Base-by-base conservation (phyloP, 1,140 invertebrate species). In the Drosophila nigrodunni region DNA sequence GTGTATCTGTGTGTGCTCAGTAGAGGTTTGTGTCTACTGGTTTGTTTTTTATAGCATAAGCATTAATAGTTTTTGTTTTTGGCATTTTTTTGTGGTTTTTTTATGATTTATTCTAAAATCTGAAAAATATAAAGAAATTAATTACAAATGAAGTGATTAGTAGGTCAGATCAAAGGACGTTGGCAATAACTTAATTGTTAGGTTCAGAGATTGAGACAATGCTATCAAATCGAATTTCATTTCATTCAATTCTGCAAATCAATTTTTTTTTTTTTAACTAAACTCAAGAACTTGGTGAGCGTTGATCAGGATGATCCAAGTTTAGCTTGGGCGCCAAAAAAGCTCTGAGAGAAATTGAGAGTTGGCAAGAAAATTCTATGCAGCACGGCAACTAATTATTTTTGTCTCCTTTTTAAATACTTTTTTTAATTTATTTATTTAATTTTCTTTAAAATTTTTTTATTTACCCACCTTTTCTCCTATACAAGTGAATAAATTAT, bases 401-500 rank as follows among this genome's bases (percentile, higher is more conserved):
- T 37, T 37, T 49, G 25, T 5, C 9, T 34, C 7, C 35, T 15
- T 15, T 15, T 15, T 15, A 15, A 15, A 15, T 15, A 15, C 15
- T 67, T 47, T 39, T n/a, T 39, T 49, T 44, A 34, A 9, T 25
- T 37, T 10, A 18, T 9, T 34, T 34, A 50, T 13, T 1, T 30
- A 4, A 39, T 21, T 18, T n/a, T 55, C n/a, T 34, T 5, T 54
- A 10, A 21, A 21, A 1, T 59, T 35, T 34, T 43, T 54, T 37
- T 57, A 5, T 21, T 65, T 61, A 67, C 82, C 76, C 76, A 88
- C 83, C 83, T 89, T 88, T 88, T 71, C 64, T 85, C 62, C 80
- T 85, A 85, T 89, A 89, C 80, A 89, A 81, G 81, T 89, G 47
- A 85, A 89, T 89, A 89, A 89, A 89, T 90, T 90, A 90, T 90